A percentile compares a stretch with the other conserved stretches of the same genome.
These are phyloP conservation scores for Neotoxoptera formosana DNA, from an alignment of 1,140 invertebrate species.

Conservation along the genomic window DNA sequence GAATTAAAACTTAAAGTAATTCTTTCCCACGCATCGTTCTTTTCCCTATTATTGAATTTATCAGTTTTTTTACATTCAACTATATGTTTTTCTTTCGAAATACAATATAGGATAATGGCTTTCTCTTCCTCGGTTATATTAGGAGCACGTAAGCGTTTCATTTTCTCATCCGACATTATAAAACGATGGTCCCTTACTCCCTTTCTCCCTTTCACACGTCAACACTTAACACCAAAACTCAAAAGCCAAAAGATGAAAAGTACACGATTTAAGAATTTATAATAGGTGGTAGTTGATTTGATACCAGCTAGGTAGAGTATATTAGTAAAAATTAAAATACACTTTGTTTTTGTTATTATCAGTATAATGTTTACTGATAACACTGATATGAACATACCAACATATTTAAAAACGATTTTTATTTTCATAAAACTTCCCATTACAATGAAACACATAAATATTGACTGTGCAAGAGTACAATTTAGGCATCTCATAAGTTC, in stretches of 20 bases:
- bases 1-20: not conserved
- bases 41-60: not conserved
- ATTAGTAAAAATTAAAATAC: no score
- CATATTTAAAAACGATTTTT: not conserved
- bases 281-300: not conserved
- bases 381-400: not conserved
- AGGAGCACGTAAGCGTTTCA: not conserved
- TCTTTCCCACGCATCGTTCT: not conserved
- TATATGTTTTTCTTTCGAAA: not conserved
- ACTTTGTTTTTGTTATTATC: not conserved
- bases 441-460: conserved; percentile 26
- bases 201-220: no score
- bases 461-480: not conserved
- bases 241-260: not conserved
- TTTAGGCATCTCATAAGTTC: not conserved
- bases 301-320: no score
- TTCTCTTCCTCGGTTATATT: not conserved
- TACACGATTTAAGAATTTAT: not conserved
- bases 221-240: not conserved
- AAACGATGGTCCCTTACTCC: not conserved
- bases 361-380: not conserved
- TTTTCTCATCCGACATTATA: not conserved
- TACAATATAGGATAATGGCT: not conserved
- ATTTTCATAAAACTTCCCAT: conserved; percentile 18
- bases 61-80: not conserved